A percentile compares a stretch with the other conserved stretches of the same genome.
Evolutionary conservation across 2,113 vertebrate species (phyloP).

Genomic region (Emydura subglobosa): DNA sequence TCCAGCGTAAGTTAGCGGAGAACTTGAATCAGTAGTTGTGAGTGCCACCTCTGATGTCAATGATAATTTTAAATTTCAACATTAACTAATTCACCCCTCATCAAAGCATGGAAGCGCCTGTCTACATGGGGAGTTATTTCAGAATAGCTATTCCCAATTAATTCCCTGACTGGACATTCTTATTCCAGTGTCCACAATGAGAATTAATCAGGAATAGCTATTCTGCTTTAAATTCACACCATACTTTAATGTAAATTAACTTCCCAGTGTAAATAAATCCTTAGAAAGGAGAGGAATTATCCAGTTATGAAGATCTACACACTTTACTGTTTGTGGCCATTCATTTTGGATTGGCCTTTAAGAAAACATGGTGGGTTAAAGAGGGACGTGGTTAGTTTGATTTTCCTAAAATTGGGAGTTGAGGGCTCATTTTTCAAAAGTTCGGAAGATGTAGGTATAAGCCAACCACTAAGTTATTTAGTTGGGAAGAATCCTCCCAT

Average conservation of each 20-base stretch:
- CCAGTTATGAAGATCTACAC: not conserved
- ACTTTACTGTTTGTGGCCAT: not conserved
- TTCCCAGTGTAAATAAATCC: too few relatives aligned
- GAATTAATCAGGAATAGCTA: too few relatives aligned
- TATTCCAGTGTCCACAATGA: too few relatives aligned
- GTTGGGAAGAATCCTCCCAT: slow-evolving; percentile 21
- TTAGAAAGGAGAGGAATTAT: not conserved
- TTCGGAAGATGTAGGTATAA: not conserved
- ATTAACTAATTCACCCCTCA: not conserved
- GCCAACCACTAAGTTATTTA: not conserved
- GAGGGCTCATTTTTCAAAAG: too few relatives aligned
- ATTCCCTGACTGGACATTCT: too few relatives aligned
- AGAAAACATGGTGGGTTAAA: accelerated
- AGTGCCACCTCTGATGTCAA: not conserved
- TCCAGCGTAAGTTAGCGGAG: too few relatives aligned
- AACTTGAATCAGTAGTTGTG: not conserved
- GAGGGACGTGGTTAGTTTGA: not conserved
- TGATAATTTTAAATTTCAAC: not conserved
- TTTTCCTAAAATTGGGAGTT: too few relatives aligned
- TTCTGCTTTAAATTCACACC: too few relatives aligned
- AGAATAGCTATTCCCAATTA: too few relatives aligned
- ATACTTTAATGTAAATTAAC: too few relatives aligned
- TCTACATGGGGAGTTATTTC: too few relatives aligned
- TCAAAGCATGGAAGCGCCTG: not conserved
- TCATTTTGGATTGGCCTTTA: not conserved